Evolutionary conservation across 2,888 invertebrate genomes (phyloP), one percentile per base, ranked within the genome.

Genomic region (Volucella inanis): DNA sequence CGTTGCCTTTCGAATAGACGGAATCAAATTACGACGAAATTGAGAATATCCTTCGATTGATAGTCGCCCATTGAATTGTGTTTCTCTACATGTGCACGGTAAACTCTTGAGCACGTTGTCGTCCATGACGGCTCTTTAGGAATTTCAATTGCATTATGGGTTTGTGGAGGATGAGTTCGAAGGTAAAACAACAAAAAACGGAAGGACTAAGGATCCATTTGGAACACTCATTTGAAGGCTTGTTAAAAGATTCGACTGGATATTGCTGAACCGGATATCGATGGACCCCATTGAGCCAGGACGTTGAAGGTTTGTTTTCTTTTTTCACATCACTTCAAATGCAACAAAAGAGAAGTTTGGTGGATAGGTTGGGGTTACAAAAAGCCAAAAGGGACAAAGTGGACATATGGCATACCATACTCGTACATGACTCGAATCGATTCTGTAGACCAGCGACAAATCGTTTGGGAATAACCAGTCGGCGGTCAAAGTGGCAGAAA

Each of bases 11-110:
- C 57, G 62, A 78, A 78, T 68, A 54, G 50, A 74, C 68, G 64
- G 75, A 79, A 84, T 84, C 83, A 79, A 84, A 79, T 78, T 79
- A 79, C 78, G 70, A 79, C 52, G 74, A 75, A 83, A 83, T 83
- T 75, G 74, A 65, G 78, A 74, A 78, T 84, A 78, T 84, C 83
- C 83, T 79, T 84, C 65, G 64, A 38, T 79, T 84, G 74, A 84
- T 84, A 65, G 22, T 70, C 78, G 67, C 78, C 83, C 64, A 84
- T 84, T 84, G 64, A 84, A 84, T 78, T 84, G 68, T 84, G 54
- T 70, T 52, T 31, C 22, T 22, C 54, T 65, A 41, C 57, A 50
- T 71, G 70, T 70, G 18, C 78, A 57, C 62, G 62, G 68, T 64
- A 68, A 70, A 79, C 68, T 50, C 47, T 47, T 74, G 74, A 3